Evolutionary conservation across 2,888 invertebrate genomes (phyloP).

Genomic region (Mesorhabditis spiculigera): DNA sequence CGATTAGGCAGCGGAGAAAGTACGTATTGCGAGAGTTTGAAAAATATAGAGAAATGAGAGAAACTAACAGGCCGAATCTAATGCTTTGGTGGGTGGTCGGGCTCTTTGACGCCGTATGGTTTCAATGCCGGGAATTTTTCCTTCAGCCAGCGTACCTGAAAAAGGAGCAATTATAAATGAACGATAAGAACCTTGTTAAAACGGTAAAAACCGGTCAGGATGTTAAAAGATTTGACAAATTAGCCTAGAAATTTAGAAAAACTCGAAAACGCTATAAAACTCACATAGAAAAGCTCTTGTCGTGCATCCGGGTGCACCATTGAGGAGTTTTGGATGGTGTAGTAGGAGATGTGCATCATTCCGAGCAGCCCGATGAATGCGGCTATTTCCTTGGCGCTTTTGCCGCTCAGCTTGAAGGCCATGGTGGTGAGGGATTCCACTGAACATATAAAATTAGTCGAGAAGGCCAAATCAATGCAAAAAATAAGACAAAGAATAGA

Average conservation of each 20-base stretch:
- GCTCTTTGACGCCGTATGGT: slow-evolving; percentile 32
- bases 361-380: background rate
- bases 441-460: background rate
- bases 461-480: too few species aligned
- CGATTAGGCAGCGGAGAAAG: too few species aligned
- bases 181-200: background rate
- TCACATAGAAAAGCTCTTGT: slow-evolving; percentile 48
- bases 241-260: too few species aligned
- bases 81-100: background rate
- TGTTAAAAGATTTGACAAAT: too few species aligned
- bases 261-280: too few species aligned
- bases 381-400: background rate
- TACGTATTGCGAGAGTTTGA: background rate
- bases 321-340: slow-evolving; percentile 47
- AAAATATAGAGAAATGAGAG: background rate
- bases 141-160: slow-evolving; percentile 36
- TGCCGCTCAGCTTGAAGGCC: background rate
- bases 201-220: too few species aligned
- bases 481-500: too few species aligned
- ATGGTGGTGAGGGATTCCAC: background rate
- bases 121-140: slow-evolving; percentile 42
- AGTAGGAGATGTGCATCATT: slow-evolving; percentile 52
- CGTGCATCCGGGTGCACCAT: slow-evolving; percentile 38
- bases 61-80: background rate
- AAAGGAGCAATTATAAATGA: background rate